phyloP scores from a whole-genome alignment of 1,140 invertebrate genomes.

The Danaus melanippus region DNA sequence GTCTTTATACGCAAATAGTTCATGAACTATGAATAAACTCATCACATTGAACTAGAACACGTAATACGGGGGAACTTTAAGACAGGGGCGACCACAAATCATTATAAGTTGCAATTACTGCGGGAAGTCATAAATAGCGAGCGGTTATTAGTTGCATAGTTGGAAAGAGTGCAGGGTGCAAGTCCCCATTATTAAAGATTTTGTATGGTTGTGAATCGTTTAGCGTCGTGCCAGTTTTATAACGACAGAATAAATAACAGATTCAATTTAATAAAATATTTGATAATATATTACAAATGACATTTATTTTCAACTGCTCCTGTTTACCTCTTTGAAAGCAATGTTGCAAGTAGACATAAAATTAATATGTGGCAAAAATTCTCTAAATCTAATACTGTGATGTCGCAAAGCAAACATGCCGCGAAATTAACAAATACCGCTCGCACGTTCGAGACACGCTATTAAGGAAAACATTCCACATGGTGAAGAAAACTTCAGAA shows the following conservation, averaged over 20 bases:
- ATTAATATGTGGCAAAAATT: conserved; percentile 26
- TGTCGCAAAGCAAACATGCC: conserved; percentile 36
- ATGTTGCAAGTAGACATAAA: too few species aligned
- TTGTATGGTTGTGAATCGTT: conserved; percentile 13
- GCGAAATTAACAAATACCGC: conserved; percentile 44
- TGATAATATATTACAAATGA: too few species aligned
- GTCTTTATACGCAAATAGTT: conserved; percentile 25
- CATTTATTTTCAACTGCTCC: too few species aligned
- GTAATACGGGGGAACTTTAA: conserved; percentile 31
- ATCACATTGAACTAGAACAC: conserved; percentile 25
- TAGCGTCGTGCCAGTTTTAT: neutral
- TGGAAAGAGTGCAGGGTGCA: conserved; percentile 42
- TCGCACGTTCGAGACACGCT: conserved; percentile 22
- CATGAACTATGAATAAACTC: conserved; percentile 25
- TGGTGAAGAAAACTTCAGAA: conserved; percentile 20
- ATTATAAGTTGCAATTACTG: conserved; percentile 59
- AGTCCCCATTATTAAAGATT: conserved; percentile 24
- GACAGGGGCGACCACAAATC: conserved; percentile 48
- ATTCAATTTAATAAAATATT: too few species aligned
- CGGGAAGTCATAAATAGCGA: conserved; percentile 45
- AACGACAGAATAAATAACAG: too few species aligned
- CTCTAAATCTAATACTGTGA: conserved; percentile 38
- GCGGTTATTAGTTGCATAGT: conserved; percentile 59
- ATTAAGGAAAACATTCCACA: conserved; percentile 19
- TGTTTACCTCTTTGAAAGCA: too few species aligned